Conservation (phyloP, 2,797 vertebrate genomes). For the Sebastes iracundus region DNA sequence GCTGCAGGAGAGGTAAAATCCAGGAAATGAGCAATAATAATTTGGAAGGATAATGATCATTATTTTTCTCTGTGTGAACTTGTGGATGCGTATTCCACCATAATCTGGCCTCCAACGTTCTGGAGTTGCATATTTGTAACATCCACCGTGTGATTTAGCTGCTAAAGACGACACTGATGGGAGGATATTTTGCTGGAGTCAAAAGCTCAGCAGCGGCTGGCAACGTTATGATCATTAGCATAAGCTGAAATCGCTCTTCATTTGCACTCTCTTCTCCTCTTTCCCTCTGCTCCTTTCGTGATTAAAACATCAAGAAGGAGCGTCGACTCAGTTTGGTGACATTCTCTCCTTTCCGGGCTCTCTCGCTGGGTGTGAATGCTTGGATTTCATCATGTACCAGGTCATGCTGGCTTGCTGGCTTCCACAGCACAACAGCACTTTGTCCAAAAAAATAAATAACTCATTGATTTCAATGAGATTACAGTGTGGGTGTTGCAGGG, state of each 20-base stretch:
- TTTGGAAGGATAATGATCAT: constrained; percentile 9
- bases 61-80: constrained; percentile 7
- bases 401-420: background rate
- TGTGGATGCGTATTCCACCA: background rate
- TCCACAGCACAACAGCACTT: background rate
- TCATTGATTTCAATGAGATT: background rate
- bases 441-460: background rate
- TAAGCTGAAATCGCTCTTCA: constrained; percentile 54
- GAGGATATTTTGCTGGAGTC: constrained; percentile 22
- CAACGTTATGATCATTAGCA: constrained; percentile 55
- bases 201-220: constrained; percentile 41
- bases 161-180: constrained; percentile 20
- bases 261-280: background rate
- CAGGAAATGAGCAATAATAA: background rate
- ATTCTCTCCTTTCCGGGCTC: constrained; percentile 3
- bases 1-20: background rate
- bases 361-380: background rate
- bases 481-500: background rate
- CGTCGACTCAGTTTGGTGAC: constrained; percentile 9
- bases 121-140: constrained; percentile 8
- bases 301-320: constrained; percentile 50
- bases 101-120: constrained; percentile 17
- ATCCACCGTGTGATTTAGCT: constrained; percentile 16
- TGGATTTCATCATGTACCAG: background rate
- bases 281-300: constrained; percentile 19